These are phyloP conservation scores for Pipistrellus nathusii DNA, from an alignment of 2,797 vertebrate genomes.

Conservation along the genomic window DNA sequence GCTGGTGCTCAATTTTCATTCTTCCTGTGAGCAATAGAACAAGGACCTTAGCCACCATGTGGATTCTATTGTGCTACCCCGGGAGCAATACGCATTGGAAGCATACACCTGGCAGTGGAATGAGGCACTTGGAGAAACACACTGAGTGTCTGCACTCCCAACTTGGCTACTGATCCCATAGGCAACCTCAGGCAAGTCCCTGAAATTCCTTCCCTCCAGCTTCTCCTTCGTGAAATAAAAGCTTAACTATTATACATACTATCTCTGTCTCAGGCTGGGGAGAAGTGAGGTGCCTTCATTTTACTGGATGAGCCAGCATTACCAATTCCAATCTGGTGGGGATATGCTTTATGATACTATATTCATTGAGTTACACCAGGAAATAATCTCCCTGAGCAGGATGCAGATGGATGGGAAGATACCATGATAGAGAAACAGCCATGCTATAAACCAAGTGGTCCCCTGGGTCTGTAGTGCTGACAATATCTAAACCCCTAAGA, in stretches of 20 bases:
- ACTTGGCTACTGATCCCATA: background rate
- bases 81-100: background rate
- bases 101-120: background rate
- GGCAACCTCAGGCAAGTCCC: background rate
- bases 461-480: background rate
- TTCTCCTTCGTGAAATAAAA: slow-evolving; percentile 36
- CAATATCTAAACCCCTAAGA: background rate
- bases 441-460: background rate
- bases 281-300: background rate
- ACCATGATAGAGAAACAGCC: background rate
- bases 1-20: slow-evolving; percentile 58
- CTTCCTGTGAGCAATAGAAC: slow-evolving; percentile 43
- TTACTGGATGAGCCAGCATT: background rate
- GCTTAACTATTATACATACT: slow-evolving; percentile 2
- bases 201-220: background rate
- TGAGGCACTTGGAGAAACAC: background rate
- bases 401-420: background rate
- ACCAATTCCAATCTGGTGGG: background rate
- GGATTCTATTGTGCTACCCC: background rate
- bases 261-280: background rate
- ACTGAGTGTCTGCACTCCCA: background rate
- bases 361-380: background rate
- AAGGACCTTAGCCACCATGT: slow-evolving; percentile 24
- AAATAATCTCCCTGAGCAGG: background rate
- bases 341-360: background rate